Evolutionary conservation across 2,888 invertebrate genomes (phyloP).

Genomic region (Corythucha ciliata): DNA sequence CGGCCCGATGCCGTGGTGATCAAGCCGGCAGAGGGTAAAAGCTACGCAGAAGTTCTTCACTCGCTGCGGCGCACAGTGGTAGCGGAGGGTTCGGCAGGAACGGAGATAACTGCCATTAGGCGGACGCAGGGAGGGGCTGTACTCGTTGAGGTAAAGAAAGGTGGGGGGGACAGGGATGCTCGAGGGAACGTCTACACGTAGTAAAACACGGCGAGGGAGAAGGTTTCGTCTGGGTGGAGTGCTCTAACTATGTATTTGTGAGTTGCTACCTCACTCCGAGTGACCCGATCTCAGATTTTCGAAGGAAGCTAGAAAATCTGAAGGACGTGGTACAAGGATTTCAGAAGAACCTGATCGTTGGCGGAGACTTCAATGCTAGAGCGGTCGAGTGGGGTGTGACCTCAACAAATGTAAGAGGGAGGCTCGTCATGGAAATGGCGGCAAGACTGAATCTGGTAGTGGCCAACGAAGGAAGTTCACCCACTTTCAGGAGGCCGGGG

Average conservation of each 20-base stretch:
- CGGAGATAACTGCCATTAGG: too few species aligned
- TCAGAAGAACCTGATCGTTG: conserved; percentile 23
- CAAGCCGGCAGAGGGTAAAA: too few species aligned
- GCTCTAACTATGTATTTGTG: conserved; percentile 7
- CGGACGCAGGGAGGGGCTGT: too few species aligned
- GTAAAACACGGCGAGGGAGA: not conserved
- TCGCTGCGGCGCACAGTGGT: too few species aligned
- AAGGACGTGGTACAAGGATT: conserved; percentile 6
- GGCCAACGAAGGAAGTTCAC: conserved; percentile 22
- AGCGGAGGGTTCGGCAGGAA: too few species aligned
- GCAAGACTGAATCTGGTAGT: conserved; percentile 29
- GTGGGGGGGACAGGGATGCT: too few species aligned
- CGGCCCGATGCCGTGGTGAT: too few species aligned
- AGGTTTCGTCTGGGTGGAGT: conserved; percentile 26
- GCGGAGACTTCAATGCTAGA: conserved; percentile 30
- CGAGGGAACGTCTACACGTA: too few species aligned
- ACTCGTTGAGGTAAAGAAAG: too few species aligned
- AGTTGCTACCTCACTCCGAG: conserved; percentile 25
- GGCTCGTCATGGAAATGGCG: conserved; percentile 32
- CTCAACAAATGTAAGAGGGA: conserved; percentile 31
- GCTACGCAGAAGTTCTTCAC: too few species aligned
- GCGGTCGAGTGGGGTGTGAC: conserved; percentile 34
- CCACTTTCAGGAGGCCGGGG: conserved; percentile 12
- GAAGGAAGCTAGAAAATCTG: conserved; percentile 2
- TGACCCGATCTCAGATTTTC: conserved; percentile 18